phyloP scores from a whole-genome alignment of 2,797 vertebrate species.

The Nyctibius grandis region DNA sequence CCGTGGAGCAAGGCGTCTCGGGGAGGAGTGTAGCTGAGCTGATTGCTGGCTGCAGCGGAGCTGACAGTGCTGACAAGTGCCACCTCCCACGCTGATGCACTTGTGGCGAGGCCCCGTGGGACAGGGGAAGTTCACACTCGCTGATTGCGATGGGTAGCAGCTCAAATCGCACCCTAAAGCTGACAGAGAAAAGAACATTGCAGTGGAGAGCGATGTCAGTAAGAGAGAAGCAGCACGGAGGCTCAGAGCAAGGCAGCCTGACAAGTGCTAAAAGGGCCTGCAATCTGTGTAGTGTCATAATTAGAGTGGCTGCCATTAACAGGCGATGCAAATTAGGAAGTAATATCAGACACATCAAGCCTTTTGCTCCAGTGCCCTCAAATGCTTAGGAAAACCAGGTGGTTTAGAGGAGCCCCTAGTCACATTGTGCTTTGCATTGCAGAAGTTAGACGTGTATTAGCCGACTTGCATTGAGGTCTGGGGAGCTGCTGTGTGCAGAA shows the following conservation, averaged over 20 bases:
- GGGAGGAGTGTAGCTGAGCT: neutral
- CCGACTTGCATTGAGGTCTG: fast-evolving
- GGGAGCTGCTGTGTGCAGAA: neutral
- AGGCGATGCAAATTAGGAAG: neutral
- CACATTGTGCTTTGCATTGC: neutral
- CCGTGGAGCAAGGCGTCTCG: neutral
- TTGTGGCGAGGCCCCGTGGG: neutral
- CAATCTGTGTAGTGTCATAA: neutral
- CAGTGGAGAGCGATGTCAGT: neutral
- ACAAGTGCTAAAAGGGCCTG: constrained; percentile 19
- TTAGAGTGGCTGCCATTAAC: constrained; percentile 13
- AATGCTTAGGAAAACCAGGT: neutral
- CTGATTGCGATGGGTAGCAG: neutral
- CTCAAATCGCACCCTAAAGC: constrained; percentile 10
- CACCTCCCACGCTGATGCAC: neutral
- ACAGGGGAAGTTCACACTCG: neutral
- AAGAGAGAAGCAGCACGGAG: neutral
- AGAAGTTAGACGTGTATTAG: neutral
- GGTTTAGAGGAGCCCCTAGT: neutral
- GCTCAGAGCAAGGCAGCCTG: constrained; percentile 3
- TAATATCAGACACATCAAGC: neutral
- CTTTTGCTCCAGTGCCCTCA: neutral
- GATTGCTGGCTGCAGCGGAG: neutral
- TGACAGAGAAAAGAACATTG: constrained; percentile 19
- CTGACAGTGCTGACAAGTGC: neutral